Evolutionary conservation across 2,888 invertebrate genomes (phyloP).

Genomic region (Labia minor): DNA sequence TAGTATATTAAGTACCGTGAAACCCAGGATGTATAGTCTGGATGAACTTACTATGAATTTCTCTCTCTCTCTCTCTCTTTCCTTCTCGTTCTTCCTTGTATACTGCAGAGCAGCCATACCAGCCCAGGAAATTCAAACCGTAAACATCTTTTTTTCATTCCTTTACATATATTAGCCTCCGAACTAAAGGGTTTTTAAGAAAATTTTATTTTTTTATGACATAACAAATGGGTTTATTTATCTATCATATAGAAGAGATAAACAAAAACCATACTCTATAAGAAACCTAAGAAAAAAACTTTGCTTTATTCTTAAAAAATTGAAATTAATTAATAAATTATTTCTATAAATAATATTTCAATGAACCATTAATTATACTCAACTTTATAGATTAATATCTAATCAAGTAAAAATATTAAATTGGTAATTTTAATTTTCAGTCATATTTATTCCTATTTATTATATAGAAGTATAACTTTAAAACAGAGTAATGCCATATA

Average conservation of each 20-base stretch:
- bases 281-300: too few relatives aligned
- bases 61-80: background rate
- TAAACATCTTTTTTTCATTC: background rate
- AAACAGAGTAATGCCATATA: too few relatives aligned
- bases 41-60: background rate
- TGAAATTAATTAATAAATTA: too few relatives aligned
- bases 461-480: too few relatives aligned
- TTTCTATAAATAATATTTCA: too few relatives aligned
- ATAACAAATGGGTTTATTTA: background rate
- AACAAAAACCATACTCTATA: background rate
- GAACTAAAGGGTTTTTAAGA: background rate
- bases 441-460: too few relatives aligned
- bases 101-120: background rate
- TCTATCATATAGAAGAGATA: background rate
- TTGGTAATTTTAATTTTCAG: too few relatives aligned
- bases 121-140: background rate
- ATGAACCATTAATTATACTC: too few relatives aligned
- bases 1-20: background rate
- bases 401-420: too few relatives aligned
- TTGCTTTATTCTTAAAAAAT: too few relatives aligned
- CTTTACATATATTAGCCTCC: background rate
- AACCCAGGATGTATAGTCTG: constrained; percentile 3
- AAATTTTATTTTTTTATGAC: background rate
- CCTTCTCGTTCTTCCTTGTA: too few relatives aligned
- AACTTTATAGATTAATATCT: too few relatives aligned